Conservation (phyloP, 2,888 invertebrate species). For the Eupithecia insigniata region DNA sequence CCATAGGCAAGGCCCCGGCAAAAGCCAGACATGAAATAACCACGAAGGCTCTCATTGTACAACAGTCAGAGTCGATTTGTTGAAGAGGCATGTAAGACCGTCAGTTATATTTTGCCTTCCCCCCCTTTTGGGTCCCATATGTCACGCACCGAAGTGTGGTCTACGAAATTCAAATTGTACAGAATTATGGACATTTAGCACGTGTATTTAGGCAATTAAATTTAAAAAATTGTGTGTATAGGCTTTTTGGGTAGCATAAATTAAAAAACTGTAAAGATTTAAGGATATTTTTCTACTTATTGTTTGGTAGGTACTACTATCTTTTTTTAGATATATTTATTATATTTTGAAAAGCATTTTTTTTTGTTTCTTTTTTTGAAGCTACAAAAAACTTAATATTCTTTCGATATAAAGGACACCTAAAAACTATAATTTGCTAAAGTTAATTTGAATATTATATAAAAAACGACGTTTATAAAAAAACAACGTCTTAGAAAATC, state of each 20-base stretch:
- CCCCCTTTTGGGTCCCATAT: slow-evolving; percentile 71
- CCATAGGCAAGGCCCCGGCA: slow-evolving; percentile 70
- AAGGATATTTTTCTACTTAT: not conserved
- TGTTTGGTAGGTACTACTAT: not conserved
- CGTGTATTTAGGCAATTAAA: slow-evolving; percentile 59
- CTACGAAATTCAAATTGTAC: slow-evolving; percentile 61
- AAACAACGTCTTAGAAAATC: no score
- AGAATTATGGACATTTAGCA: slow-evolving; percentile 65
- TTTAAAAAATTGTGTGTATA: slow-evolving; percentile 40
- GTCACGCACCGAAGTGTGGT: slow-evolving; percentile 61
- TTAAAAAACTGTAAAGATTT: not conserved
- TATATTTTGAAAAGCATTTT: not conserved
- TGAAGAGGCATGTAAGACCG: slow-evolving; percentile 65
- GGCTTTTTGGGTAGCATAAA: slow-evolving; percentile 41
- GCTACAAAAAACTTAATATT: not conserved
- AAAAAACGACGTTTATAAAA: no score
- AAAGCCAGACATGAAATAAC: slow-evolving; percentile 66
- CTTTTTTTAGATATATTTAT: not conserved
- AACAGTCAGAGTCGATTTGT: slow-evolving; percentile 73
- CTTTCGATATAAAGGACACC: not conserved
- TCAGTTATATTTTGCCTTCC: slow-evolving; percentile 78
- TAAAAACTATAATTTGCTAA: not conserved
- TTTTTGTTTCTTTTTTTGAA: not conserved
- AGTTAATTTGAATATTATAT: not conserved
- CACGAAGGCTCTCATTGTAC: slow-evolving; percentile 73